Conservation (phyloP, 2,888 invertebrate species). For the Xestia sexstrigata region DNA sequence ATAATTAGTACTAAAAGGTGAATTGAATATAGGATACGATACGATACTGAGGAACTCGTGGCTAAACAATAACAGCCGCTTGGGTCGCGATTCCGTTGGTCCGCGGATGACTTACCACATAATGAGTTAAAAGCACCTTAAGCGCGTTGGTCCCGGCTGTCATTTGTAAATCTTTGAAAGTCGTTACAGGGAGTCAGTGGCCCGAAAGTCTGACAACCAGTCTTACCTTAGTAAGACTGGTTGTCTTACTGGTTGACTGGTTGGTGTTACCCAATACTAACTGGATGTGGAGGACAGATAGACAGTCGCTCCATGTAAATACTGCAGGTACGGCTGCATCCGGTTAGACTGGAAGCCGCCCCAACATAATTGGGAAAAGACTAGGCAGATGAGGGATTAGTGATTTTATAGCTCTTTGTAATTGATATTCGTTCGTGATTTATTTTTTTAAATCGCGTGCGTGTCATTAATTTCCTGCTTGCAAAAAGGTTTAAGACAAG, state of each 20-base stretch:
- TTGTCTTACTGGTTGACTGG: too few relatives aligned
- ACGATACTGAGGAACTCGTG: neutral
- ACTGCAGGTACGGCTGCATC: too few relatives aligned
- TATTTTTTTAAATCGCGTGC: neutral
- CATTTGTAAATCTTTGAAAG: neutral
- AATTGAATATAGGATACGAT: neutral
- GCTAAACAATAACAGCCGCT: neutral
- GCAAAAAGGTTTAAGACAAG: neutral
- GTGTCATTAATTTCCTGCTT: neutral
- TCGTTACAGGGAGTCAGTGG: neutral
- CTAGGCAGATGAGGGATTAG: neutral
- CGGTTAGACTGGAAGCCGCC: too few relatives aligned
- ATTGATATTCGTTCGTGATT: neutral
- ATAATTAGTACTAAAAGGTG: neutral
- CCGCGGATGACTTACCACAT: too few relatives aligned
- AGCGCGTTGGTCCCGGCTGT: neutral
- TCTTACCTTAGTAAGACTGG: too few relatives aligned
- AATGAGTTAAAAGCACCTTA: too few relatives aligned
- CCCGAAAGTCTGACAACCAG: neutral
- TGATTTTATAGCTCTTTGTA: neutral
- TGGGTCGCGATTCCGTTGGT: neutral
- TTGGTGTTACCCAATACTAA: too few relatives aligned
- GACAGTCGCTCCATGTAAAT: too few relatives aligned
- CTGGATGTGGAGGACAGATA: too few relatives aligned
- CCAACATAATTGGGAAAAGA: neutral